Conservation (phyloP, 2,113 vertebrate genomes). For the Aplodontia rufa region DNA sequence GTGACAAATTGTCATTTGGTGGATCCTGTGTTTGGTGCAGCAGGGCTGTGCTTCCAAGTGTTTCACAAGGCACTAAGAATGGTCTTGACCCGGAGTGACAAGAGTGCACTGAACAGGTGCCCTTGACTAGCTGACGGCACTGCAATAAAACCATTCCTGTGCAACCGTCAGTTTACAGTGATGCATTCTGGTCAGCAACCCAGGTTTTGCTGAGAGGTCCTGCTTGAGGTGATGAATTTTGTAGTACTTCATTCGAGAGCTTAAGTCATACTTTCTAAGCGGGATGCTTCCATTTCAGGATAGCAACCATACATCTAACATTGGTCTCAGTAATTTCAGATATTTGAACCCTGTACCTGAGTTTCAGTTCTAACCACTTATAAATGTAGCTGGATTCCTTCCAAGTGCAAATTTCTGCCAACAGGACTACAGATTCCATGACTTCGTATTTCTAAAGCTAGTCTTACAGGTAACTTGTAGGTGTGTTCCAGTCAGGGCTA, state of each 20-base stretch:
- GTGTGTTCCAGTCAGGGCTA: background rate
- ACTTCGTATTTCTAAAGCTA: slow-evolving; percentile 27
- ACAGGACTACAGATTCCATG: background rate
- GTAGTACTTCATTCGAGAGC: background rate
- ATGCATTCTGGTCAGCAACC: background rate
- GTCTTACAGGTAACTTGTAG: background rate
- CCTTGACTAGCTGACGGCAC: background rate
- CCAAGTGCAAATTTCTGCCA: slow-evolving; percentile 25
- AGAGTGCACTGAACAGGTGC: background rate
- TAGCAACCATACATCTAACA: background rate
- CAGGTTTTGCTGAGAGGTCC: background rate
- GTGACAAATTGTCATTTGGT: background rate
- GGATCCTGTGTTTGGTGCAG: background rate
- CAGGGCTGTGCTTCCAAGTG: background rate
- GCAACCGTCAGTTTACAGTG: background rate
- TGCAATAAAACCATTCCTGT: background rate
- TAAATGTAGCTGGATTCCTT: slow-evolving; percentile 5
- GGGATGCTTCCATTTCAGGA: background rate
- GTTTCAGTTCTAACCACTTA: background rate
- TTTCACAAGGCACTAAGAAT: background rate
- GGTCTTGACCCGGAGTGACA: background rate
- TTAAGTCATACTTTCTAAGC: slow-evolving; percentile 10
- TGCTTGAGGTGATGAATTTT: background rate
- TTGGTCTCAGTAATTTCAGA: background rate
- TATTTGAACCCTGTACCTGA: background rate